Conservation (phyloP, 2,888 invertebrate species). For the Synergus umbraculus region DNA sequence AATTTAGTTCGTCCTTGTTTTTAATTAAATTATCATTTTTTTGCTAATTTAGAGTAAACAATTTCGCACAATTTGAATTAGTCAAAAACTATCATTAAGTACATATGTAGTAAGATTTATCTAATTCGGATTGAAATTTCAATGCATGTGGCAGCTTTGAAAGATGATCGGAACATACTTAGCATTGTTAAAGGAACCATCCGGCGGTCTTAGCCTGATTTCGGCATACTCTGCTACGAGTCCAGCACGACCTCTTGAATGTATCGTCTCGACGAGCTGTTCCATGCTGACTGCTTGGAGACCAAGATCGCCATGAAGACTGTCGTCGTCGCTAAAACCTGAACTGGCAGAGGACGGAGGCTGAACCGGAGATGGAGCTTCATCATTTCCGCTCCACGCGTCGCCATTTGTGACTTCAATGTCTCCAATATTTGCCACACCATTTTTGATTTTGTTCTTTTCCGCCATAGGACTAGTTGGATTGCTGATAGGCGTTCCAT, state of each 20-base stretch:
- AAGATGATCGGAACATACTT: slow-evolving; percentile 80
- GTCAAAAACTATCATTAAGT: no score
- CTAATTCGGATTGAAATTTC: no score
- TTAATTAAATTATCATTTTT: neutral
- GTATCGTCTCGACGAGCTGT: slow-evolving; percentile 88
- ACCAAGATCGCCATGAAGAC: slow-evolving; percentile 83
- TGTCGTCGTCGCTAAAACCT: slow-evolving; percentile 94
- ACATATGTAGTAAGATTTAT: no score
- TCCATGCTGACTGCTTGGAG: slow-evolving; percentile 84
- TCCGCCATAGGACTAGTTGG: slow-evolving; percentile 76
- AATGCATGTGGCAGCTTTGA: neutral
- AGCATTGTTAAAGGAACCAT: slow-evolving; percentile 92
- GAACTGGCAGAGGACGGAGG: slow-evolving; percentile 87
- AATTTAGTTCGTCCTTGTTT: neutral
- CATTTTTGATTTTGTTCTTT: slow-evolving; percentile 70
- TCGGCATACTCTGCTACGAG: slow-evolving; percentile 93
- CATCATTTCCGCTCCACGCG: slow-evolving; percentile 77
- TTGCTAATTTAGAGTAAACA: no score
- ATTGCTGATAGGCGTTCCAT: slow-evolving; percentile 64
- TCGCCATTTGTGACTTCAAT: slow-evolving; percentile 78
- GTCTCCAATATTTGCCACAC: slow-evolving; percentile 74
- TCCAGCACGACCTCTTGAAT: slow-evolving; percentile 88
- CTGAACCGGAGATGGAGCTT: slow-evolving; percentile 80
- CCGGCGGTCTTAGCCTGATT: slow-evolving; percentile 89
- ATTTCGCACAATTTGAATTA: no score